Evolutionary conservation across 2,888 invertebrate species (phyloP).

Genomic region (Troilus luridus): DNA sequence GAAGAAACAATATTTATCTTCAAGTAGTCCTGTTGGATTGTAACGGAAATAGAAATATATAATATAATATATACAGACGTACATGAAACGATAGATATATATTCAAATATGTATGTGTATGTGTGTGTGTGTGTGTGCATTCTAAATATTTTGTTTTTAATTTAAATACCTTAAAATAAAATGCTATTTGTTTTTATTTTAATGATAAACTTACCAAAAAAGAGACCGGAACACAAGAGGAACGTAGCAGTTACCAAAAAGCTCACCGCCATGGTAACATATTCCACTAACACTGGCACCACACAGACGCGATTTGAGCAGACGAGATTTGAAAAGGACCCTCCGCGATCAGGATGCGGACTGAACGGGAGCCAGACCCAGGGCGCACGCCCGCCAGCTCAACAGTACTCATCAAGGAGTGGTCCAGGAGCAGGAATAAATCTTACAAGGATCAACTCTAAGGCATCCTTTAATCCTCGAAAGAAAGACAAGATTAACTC

Average conservation of each 20-base stretch:
- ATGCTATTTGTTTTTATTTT: not conserved
- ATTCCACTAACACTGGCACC: conserved; percentile 41
- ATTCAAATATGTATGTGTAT: too few species aligned
- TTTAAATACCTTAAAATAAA: too few species aligned
- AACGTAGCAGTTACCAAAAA: conserved; percentile 11
- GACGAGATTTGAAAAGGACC: conserved; percentile 1
- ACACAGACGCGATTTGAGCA: conserved; percentile 12
- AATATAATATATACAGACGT: too few species aligned
- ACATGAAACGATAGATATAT: too few species aligned
- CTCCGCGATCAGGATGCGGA: conserved; percentile 32
- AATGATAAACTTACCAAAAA: not conserved
- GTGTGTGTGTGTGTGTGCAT: too few species aligned
- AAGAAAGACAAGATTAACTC: not conserved
- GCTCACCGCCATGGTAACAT: conserved; percentile 44
- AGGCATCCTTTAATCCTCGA: not conserved
- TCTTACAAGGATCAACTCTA: not conserved
- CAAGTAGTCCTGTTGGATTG: too few species aligned
- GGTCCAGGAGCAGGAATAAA: not conserved
- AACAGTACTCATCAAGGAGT: not conserved
- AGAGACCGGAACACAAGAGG: not conserved
- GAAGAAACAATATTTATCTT: too few species aligned
- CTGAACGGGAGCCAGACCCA: conserved; percentile 4
- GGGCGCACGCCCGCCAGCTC: conserved; percentile 13
- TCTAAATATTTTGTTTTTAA: too few species aligned
- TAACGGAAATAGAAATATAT: too few species aligned